Percentiles rank a stretch among this genome's conserved stretches.
Evolutionary conservation across 2,113 vertebrate species (phyloP).

Genomic region (Bubalus kerabau): DNA sequence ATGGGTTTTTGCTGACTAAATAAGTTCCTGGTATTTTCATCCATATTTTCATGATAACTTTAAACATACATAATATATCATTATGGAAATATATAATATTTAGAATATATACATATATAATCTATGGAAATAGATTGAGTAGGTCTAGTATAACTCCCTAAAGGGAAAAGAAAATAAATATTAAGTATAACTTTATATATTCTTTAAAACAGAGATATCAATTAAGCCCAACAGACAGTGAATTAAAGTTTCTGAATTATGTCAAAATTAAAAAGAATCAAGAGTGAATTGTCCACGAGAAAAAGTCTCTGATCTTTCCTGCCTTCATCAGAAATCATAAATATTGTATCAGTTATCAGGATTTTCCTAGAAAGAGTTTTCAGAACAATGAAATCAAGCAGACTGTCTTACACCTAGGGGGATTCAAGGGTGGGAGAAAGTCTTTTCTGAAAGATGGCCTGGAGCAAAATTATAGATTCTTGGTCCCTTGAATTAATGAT

Average conservation of each 20-base stretch:
- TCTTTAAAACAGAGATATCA: constrained; percentile 11
- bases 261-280: background rate
- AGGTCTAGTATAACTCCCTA: background rate
- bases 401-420: background rate
- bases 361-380: constrained; percentile 53
- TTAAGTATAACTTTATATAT: background rate
- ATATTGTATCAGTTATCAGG: background rate
- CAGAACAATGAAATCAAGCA: background rate
- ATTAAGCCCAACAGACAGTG: background rate
- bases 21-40: constrained; percentile 1
- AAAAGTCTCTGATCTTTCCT: background rate
- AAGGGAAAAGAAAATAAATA: constrained; percentile 28
- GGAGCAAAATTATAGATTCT: background rate
- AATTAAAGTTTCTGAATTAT: constrained; percentile 15
- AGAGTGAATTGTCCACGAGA: constrained; percentile 21
- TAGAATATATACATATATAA: too few species aligned
- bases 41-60: constrained; percentile 53
- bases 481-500: background rate
- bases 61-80: constrained; percentile 28
- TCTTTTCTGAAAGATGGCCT: background rate
- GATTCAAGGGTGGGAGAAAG: background rate
- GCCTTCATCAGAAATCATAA: constrained; percentile 33
- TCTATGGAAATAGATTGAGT: constrained; percentile 20
- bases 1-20: constrained; percentile 47
- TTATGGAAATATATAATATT: too few species aligned